Base-by-base conservation (phyloP, 2,797 vertebrate genomes). In the Galagoides demidoff region DNA sequence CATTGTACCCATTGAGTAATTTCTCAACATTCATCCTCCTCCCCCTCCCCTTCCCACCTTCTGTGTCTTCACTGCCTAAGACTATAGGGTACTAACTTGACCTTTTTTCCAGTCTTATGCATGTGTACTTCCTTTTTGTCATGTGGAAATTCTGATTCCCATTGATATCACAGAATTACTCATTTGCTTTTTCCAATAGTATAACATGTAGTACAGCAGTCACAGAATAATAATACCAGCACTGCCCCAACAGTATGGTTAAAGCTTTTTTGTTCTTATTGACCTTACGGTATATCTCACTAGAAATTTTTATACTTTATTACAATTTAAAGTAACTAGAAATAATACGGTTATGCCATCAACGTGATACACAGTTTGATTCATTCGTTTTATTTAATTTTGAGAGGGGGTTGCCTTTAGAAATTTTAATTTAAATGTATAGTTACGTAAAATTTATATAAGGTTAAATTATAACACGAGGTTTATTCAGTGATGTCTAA, bases 371-470 rank as follows among this genome's bases (percentile, higher is more conserved):
- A 61, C 1, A 83, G 22, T 61, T 83, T 39, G 20, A 49, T 83
- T 76, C 73, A 13, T 88, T 83, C 31, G 31, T 76, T 76, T 92
- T 76, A 39, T 52, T n/a, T 68, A n/a, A 22, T 39, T 89, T 86
- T n/a, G 49, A 55, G 64, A 23, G 76, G 7, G 43, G 37, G 85
- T 86, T 82, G 25, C 23, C 71, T 95, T 76, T 82, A 52, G 87
- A 83, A 61, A 77, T 66, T 63, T 92, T 95, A 61, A 88, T 88
- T 66, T 81, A 66, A 31, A 12, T 77, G 63, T 83, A 27, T 22
- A 88, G 39, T 61, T 27, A 59, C 45, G 27, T 85, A 70, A 49
- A 77, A 39, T 64, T 92, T 83, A 55, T 52, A 31, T 79, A 57
- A 59, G 31, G 37, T 90, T 74, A 85, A 68, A n/a, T 61, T 9